Conservation (phyloP, 2,888 invertebrate species). For the Meiosimyza platycephala region DNA sequence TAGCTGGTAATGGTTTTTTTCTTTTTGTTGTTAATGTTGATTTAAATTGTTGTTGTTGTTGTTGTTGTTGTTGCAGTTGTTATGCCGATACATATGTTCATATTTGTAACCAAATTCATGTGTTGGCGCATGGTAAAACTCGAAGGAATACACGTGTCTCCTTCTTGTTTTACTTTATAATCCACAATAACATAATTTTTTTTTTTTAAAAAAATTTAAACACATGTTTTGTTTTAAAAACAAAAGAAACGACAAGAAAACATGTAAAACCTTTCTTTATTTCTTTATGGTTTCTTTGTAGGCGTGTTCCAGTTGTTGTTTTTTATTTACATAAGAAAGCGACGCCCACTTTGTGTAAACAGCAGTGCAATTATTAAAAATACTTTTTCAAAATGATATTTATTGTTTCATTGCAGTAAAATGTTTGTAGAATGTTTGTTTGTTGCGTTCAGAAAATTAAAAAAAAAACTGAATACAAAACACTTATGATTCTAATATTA, state of each 20-base stretch:
- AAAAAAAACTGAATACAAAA: no score
- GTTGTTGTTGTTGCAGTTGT: neutral
- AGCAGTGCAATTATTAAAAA: conserved; percentile 3
- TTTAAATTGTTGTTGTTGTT: neutral
- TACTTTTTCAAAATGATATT: neutral
- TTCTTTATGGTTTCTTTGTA: conserved; percentile 39
- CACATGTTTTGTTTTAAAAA: conserved; percentile 45
- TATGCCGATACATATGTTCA: conserved; percentile 55
- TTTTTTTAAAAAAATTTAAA: conserved; percentile 46
- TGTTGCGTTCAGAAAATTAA: no score
- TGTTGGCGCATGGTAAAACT: conserved; percentile 16
- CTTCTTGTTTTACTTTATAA: conserved; percentile 24
- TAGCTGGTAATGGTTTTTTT: no score
- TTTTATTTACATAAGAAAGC: conserved; percentile 9
- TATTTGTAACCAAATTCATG: conserved; percentile 53
- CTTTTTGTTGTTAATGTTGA: neutral
- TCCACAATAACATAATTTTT: conserved; percentile 32
- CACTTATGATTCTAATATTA: no score
- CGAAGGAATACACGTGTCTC: conserved; percentile 46
- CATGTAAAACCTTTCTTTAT: conserved; percentile 33
- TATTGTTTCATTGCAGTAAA: neutral
- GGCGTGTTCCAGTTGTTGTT: conserved; percentile 35
- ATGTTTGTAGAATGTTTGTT: no score
- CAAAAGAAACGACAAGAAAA: conserved; percentile 8
- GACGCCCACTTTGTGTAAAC: neutral